Evolutionary conservation across 2,113 vertebrate species (phyloP), one percentile per base, ranked within the genome.

Genomic region (Grantiella picta): DNA sequence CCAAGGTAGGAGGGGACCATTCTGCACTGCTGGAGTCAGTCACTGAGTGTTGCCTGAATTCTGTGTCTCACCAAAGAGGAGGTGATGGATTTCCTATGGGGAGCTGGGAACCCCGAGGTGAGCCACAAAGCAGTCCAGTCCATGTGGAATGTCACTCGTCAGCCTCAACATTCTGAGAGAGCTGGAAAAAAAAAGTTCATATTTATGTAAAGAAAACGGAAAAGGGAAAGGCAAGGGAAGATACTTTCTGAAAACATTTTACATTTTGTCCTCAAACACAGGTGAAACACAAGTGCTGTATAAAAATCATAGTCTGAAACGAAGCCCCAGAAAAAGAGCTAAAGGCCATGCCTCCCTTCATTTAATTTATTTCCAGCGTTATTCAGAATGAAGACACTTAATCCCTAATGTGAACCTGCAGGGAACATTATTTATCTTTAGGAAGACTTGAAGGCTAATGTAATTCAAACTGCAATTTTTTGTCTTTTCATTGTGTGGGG

Each of bases 401-500:
- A 92, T 82, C 49, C 40, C 25, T 64, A 65, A 63, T 36, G 59
- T 54, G 89, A 89, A 90, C 52, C 49, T 90, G 19, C 68, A 61
- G 24, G 35, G 36, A 73, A 80, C 22, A 22, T 76, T 69, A 70
- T 92, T 94, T 86, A 73, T 73, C 61, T 91, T 71, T 68, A 57
- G 82, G 61, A 73, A 73, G 70, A 77, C 52, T 36, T 16, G 33
- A 82, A 89, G 72, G 17, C 77, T 82, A 75, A 77, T 18, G 35
- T 63, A 82, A 69, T 24, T 47, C 57, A 80, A 83, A 75, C 78
- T 23, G 54, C 12, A 35, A 59, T 50, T 89, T 87, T 87, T 90
- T 89, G 25, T 53, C 59, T 69, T 79, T 71, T 28, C 5, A 0
- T 69, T n/a, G 59, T 61, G 56, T 89, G 71, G 33, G 19, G 61